These are phyloP conservation scores for Unio delphinus DNA, from an alignment of 2,888 invertebrate species.

Conservation along the genomic window DNA sequence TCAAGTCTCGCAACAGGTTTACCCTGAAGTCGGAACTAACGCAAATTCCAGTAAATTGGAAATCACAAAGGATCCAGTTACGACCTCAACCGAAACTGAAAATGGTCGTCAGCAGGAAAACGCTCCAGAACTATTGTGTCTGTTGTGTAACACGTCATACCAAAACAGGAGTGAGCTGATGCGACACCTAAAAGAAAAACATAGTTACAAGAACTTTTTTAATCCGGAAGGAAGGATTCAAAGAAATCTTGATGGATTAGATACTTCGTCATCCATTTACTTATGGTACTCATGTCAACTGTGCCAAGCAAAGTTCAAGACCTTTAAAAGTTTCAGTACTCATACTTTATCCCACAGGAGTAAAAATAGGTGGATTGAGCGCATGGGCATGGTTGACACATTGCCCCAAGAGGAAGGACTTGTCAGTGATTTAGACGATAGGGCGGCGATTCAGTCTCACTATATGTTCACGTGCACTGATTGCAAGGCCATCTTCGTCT, in stretches of 20 bases:
- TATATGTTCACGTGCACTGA: conserved; percentile 66
- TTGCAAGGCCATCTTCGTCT: conserved; percentile 66
- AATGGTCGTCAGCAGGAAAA: conserved; percentile 6
- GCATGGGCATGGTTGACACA: conserved; percentile 19
- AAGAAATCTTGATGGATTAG: neutral
- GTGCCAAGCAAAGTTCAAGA: conserved; percentile 43
- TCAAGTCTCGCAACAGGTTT: conserved; percentile 8
- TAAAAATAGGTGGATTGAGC: conserved; percentile 5
- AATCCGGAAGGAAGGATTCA: conserved; percentile 5
- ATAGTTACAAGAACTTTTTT: conserved; percentile 19
- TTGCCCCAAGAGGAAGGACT: conserved; percentile 14
- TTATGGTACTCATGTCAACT: conserved; percentile 34
- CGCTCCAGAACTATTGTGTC: conserved; percentile 30
- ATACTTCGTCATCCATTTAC: conserved; percentile 19
- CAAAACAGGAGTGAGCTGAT: conserved; percentile 33
- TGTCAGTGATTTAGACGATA: conserved; percentile 16
- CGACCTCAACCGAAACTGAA: neutral
- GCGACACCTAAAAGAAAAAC: conserved; percentile 27
- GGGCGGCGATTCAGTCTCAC: conserved; percentile 20
- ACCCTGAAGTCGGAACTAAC: conserved; percentile 5
- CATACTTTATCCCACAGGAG: conserved; percentile 33
- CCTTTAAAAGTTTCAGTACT: conserved; percentile 24
- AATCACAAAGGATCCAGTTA: neutral
- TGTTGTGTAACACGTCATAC: conserved; percentile 40
- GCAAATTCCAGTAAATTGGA: conserved; percentile 3